These are phyloP conservation scores for Telenomus remus DNA, from an alignment of 1,140 invertebrate species.

Conservation along the genomic window DNA sequence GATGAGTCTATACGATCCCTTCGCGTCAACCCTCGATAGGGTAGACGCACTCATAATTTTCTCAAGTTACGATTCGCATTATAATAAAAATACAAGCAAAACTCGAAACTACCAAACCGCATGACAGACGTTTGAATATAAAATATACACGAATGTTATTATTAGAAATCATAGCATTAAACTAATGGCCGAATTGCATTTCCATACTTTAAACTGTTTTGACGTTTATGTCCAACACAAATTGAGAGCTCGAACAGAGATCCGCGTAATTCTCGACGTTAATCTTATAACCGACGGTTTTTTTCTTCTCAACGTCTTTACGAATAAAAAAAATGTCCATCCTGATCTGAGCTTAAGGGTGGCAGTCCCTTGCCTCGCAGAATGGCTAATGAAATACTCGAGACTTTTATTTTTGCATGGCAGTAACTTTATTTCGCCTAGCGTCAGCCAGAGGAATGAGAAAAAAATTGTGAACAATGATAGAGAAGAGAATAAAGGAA, in stretches of 20 bases:
- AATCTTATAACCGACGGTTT: constrained; percentile 39
- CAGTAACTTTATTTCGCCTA: constrained; percentile 68
- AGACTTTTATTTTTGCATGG: constrained; percentile 55
- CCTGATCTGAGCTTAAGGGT: constrained; percentile 42
- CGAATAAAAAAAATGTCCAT: constrained; percentile 37
- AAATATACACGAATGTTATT: constrained; percentile 1
- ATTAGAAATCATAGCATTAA: too few relatives aligned
- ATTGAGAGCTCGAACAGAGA: constrained; percentile 25
- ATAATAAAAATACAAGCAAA: constrained; percentile 48
- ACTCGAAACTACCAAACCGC: constrained; percentile 12
- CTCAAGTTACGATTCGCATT: constrained; percentile 46
- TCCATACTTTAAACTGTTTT: constrained; percentile 15
- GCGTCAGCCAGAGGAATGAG: constrained; percentile 54
- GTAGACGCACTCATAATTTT: constrained; percentile 36
- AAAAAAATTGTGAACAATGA: constrained; percentile 60
- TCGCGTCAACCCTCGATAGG: constrained; percentile 20
- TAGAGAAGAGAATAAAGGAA: constrained; percentile 57
- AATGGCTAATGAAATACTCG: constrained; percentile 59
- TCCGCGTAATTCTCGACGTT: constrained; percentile 35
- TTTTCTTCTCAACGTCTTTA: constrained; percentile 19
- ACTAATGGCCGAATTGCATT: too few relatives aligned
- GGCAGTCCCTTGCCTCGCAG: constrained; percentile 53
- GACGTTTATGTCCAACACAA: constrained; percentile 15
- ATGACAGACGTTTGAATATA: constrained; percentile 23
- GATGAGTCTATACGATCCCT: constrained; percentile 44